Evolutionary conservation across 2,888 invertebrate species (phyloP).

Genomic region (Polylopha cassiicola): DNA sequence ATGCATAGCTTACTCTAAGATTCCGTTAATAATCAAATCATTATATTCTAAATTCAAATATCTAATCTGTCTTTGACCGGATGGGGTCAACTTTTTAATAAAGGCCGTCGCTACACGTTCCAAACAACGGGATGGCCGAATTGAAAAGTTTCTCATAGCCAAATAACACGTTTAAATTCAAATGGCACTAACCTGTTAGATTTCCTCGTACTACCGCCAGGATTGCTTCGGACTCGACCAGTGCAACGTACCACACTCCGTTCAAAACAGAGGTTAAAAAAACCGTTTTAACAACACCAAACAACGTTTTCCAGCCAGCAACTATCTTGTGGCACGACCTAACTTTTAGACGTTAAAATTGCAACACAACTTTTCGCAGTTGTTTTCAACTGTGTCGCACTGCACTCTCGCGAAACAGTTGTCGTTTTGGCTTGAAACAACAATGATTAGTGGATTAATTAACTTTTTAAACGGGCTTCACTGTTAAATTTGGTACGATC

Average conservation of each 20-base stretch:
- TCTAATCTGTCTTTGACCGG: too few species aligned
- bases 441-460: neutral
- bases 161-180: too few species aligned
- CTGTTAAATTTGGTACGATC: constrained; percentile 46
- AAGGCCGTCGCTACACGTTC: too few species aligned
- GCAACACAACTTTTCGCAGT: constrained; percentile 33
- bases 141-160: too few species aligned
- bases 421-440: too few species aligned
- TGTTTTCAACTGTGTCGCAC: constrained; percentile 6
- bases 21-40: too few species aligned
- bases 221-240: constrained; percentile 6
- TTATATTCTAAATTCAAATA: too few species aligned
- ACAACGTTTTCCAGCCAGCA: constrained; percentile 30
- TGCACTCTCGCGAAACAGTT: constrained; percentile 5
- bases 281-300: constrained; percentile 34
- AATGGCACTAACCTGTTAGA: constrained; percentile 12
- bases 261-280: constrained; percentile 22
- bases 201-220: constrained; percentile 13
- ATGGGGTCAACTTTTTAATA: too few species aligned
- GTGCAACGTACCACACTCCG: constrained; percentile 13
- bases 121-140: too few species aligned
- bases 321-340: constrained; percentile 23
- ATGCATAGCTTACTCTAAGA: too few species aligned
- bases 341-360: constrained; percentile 29
- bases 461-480: constrained; percentile 37